phyloP scores from a whole-genome alignment of 2,888 invertebrate species.

The Idaea dimidiata region DNA sequence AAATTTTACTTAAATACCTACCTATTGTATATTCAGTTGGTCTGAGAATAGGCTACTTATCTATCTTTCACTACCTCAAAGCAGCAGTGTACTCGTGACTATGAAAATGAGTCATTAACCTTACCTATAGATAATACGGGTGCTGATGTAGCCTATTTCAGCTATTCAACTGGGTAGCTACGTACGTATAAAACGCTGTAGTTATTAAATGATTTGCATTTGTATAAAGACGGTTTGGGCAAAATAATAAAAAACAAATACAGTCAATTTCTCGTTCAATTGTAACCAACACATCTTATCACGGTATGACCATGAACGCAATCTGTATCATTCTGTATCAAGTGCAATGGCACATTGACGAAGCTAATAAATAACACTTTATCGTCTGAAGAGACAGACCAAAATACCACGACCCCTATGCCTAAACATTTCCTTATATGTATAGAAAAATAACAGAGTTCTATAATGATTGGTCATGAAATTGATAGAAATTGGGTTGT shows the following conservation, averaged over 20 bases:
- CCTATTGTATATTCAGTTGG: too few species aligned
- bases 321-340: slow-evolving; percentile 62
- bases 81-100: too few species aligned
- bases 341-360: slow-evolving; percentile 72
- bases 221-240: background rate
- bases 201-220: too few species aligned
- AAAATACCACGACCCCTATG: slow-evolving; percentile 48
- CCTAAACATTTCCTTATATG: slow-evolving; percentile 26
- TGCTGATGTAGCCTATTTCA: too few species aligned
- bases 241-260: slow-evolving; percentile 5
- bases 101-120: too few species aligned
- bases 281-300: slow-evolving; percentile 40
- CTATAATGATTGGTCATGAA: slow-evolving; percentile 34
- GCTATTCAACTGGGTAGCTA: slow-evolving; percentile 12
- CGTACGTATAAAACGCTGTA: background rate
- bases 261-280: slow-evolving; percentile 29
- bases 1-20: too few species aligned
- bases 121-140: too few species aligned
- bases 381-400: slow-evolving; percentile 60
- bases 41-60: too few species aligned
- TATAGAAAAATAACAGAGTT: slow-evolving; percentile 26
- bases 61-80: too few species aligned
- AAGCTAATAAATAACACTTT: slow-evolving; percentile 71
- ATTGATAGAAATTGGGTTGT: slow-evolving; percentile 49
- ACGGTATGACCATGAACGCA: slow-evolving; percentile 66